These are phyloP conservation scores for Mya arenaria DNA, from an alignment of 1,140 invertebrate genomes.

Conservation along the genomic window DNA sequence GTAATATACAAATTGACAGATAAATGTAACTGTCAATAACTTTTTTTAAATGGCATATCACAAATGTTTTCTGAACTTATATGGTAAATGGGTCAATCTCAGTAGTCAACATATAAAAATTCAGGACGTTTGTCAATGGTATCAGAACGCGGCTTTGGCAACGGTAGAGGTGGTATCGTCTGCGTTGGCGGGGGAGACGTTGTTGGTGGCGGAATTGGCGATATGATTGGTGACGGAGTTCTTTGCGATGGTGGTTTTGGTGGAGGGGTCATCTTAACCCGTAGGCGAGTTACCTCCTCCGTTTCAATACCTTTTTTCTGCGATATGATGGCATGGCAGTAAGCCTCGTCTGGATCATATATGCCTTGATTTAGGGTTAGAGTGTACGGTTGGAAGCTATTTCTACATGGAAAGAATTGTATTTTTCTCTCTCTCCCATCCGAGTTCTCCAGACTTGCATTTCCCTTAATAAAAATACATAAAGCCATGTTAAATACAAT, in stretches of 20 bases:
- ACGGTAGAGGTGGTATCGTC: too few species aligned
- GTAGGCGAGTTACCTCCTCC: background rate
- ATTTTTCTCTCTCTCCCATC: background rate
- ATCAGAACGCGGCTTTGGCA: too few species aligned
- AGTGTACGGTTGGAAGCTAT: conserved; percentile 23
- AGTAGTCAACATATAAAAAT: too few species aligned
- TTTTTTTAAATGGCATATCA: too few species aligned
- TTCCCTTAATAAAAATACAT: conserved; percentile 10
- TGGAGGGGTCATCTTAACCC: conserved; percentile 13
- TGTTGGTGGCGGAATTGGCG: too few species aligned
- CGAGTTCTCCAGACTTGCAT: conserved; percentile 7
- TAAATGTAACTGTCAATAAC: too few species aligned
- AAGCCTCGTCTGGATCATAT: background rate
- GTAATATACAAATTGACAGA: too few species aligned
- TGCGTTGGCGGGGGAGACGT: too few species aligned
- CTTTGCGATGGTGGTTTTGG: conserved; percentile 6
- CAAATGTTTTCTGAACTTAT: too few species aligned
- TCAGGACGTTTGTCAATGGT: too few species aligned
- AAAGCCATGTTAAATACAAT: background rate
- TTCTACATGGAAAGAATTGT: conserved; percentile 19
- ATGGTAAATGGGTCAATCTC: too few species aligned
- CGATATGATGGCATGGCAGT: conserved; percentile 12
- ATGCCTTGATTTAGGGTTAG: conserved; percentile 6
- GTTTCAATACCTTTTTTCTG: conserved; percentile 11
- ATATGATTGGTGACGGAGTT: background rate